A percentile compares a stretch with the other conserved stretches of the same genome.
These are phyloP conservation scores for Formica aserva DNA, from an alignment of 2,888 invertebrate species.

Conservation along the genomic window DNA sequence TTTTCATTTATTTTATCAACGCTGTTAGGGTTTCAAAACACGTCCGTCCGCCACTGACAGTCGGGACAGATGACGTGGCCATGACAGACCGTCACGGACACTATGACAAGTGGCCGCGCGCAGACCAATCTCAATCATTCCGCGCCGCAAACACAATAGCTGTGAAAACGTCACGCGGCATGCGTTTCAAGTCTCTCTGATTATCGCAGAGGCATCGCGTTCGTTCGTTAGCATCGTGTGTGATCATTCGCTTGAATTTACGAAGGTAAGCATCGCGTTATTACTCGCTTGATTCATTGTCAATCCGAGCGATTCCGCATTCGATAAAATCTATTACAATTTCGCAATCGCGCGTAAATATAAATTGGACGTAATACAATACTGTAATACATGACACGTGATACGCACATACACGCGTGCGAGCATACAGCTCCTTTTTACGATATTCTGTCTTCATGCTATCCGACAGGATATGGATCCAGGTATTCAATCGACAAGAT, in stretches of 20 bases:
- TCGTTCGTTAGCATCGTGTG: background rate
- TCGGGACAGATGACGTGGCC: slow-evolving; percentile 12
- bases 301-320: background rate
- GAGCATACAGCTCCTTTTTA: slow-evolving; percentile 46
- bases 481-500: slow-evolving; percentile 72
- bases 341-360: slow-evolving; percentile 59
- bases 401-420: slow-evolving; percentile 19
- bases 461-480: slow-evolving; percentile 78
- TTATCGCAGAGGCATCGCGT: slow-evolving; percentile 27
- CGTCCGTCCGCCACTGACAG: slow-evolving; percentile 23
- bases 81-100: slow-evolving; percentile 18
- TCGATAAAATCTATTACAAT: slow-evolving; percentile 47
- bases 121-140: slow-evolving; percentile 76
- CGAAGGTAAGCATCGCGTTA: slow-evolving; percentile 51
- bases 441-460: slow-evolving; percentile 69
- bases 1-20: background rate
- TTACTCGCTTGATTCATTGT: background rate
- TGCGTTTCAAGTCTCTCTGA: slow-evolving; percentile 64
- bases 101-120: slow-evolving; percentile 22
- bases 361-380: slow-evolving; percentile 7
- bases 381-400: slow-evolving; percentile 46
- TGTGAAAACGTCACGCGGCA: slow-evolving; percentile 60
- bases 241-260: slow-evolving; percentile 27
- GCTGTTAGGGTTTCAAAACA: background rate
- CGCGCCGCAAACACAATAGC: slow-evolving; percentile 78